Conservation (phyloP, 2,797 vertebrate genomes). For the Pangasius djambal region DNA sequence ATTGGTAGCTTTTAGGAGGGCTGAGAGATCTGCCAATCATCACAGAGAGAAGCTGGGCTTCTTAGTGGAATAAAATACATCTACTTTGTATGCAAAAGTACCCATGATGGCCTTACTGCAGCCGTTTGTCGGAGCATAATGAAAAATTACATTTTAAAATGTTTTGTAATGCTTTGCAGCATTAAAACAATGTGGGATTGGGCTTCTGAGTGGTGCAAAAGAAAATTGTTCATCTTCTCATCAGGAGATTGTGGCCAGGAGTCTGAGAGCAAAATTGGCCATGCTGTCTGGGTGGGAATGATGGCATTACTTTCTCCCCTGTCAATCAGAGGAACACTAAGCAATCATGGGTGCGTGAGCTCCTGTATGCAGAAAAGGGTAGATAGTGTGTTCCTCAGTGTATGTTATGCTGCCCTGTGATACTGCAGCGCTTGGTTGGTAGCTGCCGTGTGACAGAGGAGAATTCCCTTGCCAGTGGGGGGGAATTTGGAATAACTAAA, state of each 20-base stretch:
- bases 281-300: not conserved
- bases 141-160: not conserved
- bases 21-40: not conserved
- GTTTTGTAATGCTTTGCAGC: slow-evolving; percentile 9
- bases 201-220: not conserved
- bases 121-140: not conserved
- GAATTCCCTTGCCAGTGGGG: too few relatives aligned
- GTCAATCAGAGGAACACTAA: not conserved
- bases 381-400: not conserved
- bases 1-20: not conserved
- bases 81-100: not conserved
- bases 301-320: not conserved
- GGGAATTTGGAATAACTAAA: not conserved
- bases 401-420: not conserved
- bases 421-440: not conserved
- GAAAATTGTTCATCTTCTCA: not conserved
- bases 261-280: not conserved
- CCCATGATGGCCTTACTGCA: not conserved
- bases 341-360: not conserved
- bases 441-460: not conserved
- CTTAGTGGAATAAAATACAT: not conserved
- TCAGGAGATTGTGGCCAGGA: not conserved
- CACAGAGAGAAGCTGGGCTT: not conserved
- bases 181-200: not conserved
- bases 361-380: not conserved